Base-by-base conservation (phyloP, 2,888 invertebrate genomes). In the Pristionchus exspectatus region DNA sequence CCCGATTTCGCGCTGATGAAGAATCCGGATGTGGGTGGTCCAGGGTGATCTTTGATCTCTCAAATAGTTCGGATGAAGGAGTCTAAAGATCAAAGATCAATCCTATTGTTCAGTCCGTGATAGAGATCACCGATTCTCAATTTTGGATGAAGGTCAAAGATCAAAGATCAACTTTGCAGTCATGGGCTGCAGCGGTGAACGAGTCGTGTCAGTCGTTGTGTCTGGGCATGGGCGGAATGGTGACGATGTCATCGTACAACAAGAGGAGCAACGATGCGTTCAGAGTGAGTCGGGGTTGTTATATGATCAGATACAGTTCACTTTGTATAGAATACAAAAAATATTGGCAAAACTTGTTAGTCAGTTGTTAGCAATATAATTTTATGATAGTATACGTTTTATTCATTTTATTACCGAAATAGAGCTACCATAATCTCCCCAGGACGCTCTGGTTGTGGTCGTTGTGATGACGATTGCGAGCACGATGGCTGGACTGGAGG, bases 171-270 rank as follows among this genome's bases (percentile, higher is more conserved):
- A 18, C 2, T 16, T 16, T 54, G 9, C 83, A 83, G 83, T 83
- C 83, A n/a, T 83, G 83, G 83, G 56, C 56, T 12, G 56, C 54
- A n/a, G 83, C 83, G 54, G n/a, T 83, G n/a, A 83, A 56, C 38
- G 83, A 83, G 54, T 54, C 33, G 14, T 27, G 83, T 9, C 83
- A 56, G 50, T 84, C 84, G 84, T 30, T 84, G 21, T 33, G 84
- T 44, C 84, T 84, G 18, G 84, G 84, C 27, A 84, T 84, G 84
- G 84, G 84, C n/a, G 84, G 84, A 27, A 84, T 84, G 84, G 44
- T 84, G 2, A 27, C 56, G 5, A 21, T 84, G 30, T 14, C 84
- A 2, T 77, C 77, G n/a, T 77, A 77, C 21, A 77, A 77, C 77
- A 77, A 77, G 50, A 2, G 77, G 33, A 77, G 77, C 77, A 77